Evolutionary conservation across 1,140 invertebrate species (phyloP).

Genomic region (Trachelipus rathkii): DNA sequence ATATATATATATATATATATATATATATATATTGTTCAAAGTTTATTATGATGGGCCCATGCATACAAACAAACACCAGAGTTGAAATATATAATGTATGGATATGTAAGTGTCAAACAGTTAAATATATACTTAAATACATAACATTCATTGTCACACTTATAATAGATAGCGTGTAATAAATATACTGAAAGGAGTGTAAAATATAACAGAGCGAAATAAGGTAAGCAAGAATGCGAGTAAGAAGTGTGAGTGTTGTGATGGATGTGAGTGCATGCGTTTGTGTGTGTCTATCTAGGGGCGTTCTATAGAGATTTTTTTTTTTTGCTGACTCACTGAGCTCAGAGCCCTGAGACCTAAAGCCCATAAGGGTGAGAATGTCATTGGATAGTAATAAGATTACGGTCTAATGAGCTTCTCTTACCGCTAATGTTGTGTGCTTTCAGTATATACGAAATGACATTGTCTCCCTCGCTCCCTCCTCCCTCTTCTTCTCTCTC

Average conservation of each 20-base stretch:
- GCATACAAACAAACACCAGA: too few relatives aligned
- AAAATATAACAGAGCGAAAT: background rate
- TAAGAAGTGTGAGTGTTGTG: background rate
- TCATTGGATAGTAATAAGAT: background rate
- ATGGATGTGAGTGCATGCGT: background rate
- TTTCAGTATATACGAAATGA: background rate
- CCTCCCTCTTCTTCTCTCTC: background rate
- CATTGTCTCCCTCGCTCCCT: background rate
- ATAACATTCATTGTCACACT: background rate
- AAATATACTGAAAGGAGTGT: background rate
- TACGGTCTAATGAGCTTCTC: background rate
- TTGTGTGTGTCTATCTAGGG: background rate
- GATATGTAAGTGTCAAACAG: background rate
- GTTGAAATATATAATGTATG: too few relatives aligned
- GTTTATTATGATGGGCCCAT: too few relatives aligned
- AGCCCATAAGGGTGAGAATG: background rate
- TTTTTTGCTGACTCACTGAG: background rate
- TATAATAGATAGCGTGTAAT: background rate
- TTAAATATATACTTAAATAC: constrained; percentile 10
- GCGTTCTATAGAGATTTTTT: background rate
- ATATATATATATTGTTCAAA: too few relatives aligned
- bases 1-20: too few relatives aligned
- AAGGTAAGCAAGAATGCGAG: background rate
- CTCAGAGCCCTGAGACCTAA: background rate
- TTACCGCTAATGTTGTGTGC: constrained; percentile 3